phyloP scores from a whole-genome alignment of 2,888 invertebrate species.

The Mamestra brassicae region DNA sequence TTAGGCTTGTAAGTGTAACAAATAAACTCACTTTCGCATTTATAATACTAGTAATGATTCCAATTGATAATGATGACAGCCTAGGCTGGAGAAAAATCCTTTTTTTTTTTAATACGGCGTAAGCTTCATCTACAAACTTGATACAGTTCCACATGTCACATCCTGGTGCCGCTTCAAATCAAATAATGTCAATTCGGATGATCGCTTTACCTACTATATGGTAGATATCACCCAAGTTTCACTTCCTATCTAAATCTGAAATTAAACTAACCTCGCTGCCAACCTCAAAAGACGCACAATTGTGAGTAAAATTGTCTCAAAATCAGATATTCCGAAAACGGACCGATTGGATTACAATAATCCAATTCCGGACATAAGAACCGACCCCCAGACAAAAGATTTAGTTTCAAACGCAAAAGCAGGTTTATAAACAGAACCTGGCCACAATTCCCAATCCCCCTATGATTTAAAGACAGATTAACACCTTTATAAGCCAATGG shows the following conservation, averaged over 20 bases:
- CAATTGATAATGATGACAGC: too few species aligned
- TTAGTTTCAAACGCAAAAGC: constrained; percentile 18
- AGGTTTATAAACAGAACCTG: constrained; percentile 19
- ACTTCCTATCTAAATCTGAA: background rate
- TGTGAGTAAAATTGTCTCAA: background rate
- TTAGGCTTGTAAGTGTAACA: too few species aligned
- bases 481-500: constrained; percentile 53
- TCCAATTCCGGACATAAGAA: background rate
- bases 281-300: background rate
- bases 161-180: too few species aligned
- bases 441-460: constrained; percentile 27
- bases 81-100: too few species aligned
- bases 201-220: too few species aligned
- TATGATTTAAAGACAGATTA: constrained; percentile 62
- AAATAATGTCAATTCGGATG: too few species aligned
- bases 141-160: too few species aligned
- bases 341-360: background rate
- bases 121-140: too few species aligned
- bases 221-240: background rate
- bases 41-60: too few species aligned
- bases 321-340: background rate
- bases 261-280: background rate
- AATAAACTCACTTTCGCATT: too few species aligned
- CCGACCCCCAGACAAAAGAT: background rate
- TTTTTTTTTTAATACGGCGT: too few species aligned